A percentile compares a stretch with the other conserved stretches of the same genome.
phyloP scores from a whole-genome alignment of 2,113 vertebrate genomes.

The Grus americana region DNA sequence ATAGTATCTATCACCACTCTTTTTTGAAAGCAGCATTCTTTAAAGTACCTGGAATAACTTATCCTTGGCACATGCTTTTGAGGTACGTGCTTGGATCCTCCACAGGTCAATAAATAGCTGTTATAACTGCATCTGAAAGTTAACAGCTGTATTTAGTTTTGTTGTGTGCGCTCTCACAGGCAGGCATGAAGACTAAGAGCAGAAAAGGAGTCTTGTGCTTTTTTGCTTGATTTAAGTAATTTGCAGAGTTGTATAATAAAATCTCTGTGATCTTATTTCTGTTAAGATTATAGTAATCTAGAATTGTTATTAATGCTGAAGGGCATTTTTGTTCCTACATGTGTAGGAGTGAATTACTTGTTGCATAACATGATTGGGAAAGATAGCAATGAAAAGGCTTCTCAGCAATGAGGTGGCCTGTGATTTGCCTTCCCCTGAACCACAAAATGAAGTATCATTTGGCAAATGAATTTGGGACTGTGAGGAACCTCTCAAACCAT shows the following conservation, averaged over 20 bases:
- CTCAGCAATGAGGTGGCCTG: background rate
- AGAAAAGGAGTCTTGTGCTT: background rate
- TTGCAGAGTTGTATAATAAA: background rate
- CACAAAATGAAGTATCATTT: background rate
- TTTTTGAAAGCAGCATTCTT: background rate
- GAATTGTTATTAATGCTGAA: background rate
- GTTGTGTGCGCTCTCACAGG: background rate
- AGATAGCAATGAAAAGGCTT: background rate
- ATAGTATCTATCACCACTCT: background rate
- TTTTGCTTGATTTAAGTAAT: background rate
- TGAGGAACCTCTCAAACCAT: background rate
- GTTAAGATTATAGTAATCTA: background rate
- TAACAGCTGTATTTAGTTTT: background rate
- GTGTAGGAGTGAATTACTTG: background rate
- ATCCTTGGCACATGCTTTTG: background rate
- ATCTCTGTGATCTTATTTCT: background rate
- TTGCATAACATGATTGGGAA: background rate
- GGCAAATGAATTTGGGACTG: background rate
- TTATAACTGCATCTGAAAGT: background rate
- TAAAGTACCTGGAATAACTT: background rate
- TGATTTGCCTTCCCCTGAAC: background rate
- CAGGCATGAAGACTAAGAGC: background rate
- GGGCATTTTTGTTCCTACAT: background rate
- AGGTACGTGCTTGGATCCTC: accelerated
- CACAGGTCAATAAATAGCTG: background rate